Base-by-base conservation (phyloP, 2,888 invertebrate species). In the Neoascia interrupta region DNA sequence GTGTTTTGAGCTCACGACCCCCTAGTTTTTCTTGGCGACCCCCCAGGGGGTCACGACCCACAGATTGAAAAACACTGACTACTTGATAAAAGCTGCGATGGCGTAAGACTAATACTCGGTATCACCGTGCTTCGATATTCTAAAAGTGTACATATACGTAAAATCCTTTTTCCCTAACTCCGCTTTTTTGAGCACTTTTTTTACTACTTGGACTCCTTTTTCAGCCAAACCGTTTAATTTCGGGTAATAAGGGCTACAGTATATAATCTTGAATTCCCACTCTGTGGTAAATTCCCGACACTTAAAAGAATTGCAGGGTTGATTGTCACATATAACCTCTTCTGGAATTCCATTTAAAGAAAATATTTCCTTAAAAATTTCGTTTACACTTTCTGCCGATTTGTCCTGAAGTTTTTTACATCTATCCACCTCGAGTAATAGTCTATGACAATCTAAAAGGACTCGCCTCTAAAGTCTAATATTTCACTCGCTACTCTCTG, bases 81-180 rank as follows among this genome's bases (percentile, higher is more conserved):
- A 31, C 63, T 51, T 13, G 54, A 56, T 47, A 68, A 23, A n/a
- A 68, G 47, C 23, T 68, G 56, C 3, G 47, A 56, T 10, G 56
- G 56, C 47, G 56, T 31, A 13, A 26, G 26, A 2, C 47, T 47
- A 39, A 56, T 31, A 19, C 47, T 56, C 8, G 45, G 36, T 37
- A 66, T 10, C 2, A 45, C 26, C 2, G 54, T 54, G 37, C 18
- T 53, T 5, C 64, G 36, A 15, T 53, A 51, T 21, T 63, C 51
- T 36, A 51, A 63, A 19, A 63, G 49, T 2, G 53, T 13, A n/a
- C n/a, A n/a, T n/a, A 31, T 45, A 13, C 1, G 2, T 18, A 8
- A 66, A 54, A 45, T 66, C 45, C 21, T 10, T 21, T 3, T 18
- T 45, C 5, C 60, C 45, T 23, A 45, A 3, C 41, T 60, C 51